Base-by-base conservation (phyloP, 2,113 vertebrate species). In the Propithecus coquereli region DNA sequence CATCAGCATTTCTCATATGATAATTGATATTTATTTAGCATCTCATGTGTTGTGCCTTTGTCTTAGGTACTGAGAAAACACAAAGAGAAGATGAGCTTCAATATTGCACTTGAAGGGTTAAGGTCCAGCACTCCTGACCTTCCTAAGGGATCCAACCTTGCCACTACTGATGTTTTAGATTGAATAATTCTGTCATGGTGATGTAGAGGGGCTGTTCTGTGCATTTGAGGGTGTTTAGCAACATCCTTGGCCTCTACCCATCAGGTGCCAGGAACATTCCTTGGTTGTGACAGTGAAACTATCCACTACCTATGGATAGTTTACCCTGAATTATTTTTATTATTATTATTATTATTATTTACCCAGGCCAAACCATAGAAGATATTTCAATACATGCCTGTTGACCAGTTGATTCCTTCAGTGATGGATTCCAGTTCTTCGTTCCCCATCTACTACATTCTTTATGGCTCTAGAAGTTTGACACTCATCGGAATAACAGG, bases 401-500 rank as follows among this genome's bases (percentile, higher is more conserved):
- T 47, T 45, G 65, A n/a, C 34, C 13, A 13, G 18, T 5, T 83
- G 4, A 20, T 37, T 92, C 52, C n/a, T 84, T 50, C 23, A 16
- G 22, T 16, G 32, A 76, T 81, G 57, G 32, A 27, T 30, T 71
- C 40, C 23, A 14, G 57, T n/a, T 12, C 8, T 25, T 9, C 37
- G 16, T 71, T 90, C 81, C 14, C 40, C 66, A 22, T 16, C 34
- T 13, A 11, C n/a, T 70, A 13, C 2, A 20, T 32, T 76, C 32
- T 68, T 79, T 54, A 8, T 71, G 5, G 32, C 32, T 77, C 45
- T 59, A 9, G 43, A 95, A 77, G 47, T 61, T 45, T 71, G 25
- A 93, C 68, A 86, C 16, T 77, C 47, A 40, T 91, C n/a, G 77
- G 66, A 89, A 45, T n/a, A 88, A 22, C 92, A 81, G 76, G n/a